Conservation (phyloP, 1,140 invertebrate genomes). For the Cydia amplana region DNA sequence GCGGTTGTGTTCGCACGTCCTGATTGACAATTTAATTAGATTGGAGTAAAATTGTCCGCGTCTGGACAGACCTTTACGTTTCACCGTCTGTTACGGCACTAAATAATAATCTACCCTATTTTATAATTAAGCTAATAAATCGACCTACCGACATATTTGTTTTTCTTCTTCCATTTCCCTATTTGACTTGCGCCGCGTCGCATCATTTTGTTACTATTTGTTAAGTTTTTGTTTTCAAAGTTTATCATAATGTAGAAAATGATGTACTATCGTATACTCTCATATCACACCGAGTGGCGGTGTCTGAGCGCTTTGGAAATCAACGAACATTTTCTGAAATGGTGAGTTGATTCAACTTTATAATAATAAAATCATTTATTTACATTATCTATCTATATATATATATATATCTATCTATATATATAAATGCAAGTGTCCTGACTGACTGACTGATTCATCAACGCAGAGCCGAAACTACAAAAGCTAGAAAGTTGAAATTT, state of each 20-base stretch:
- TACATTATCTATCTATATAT: too few relatives aligned
- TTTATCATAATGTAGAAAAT: neutral
- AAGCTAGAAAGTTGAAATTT: too few relatives aligned
- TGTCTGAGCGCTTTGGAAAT: neutral
- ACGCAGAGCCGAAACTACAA: too few relatives aligned
- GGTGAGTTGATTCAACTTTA: neutral
- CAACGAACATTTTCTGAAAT: neutral
- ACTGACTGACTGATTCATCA: too few relatives aligned
- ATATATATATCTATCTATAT: too few relatives aligned
- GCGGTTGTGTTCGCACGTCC: too few relatives aligned
- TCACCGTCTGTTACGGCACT: too few relatives aligned
- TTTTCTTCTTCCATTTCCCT: neutral
- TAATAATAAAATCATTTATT: too few relatives aligned
- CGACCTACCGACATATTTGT: neutral
- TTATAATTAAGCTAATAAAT: neutral
- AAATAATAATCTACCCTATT: neutral
- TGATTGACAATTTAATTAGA: too few relatives aligned
- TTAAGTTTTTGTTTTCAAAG: neutral
- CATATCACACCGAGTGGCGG: neutral
- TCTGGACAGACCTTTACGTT: too few relatives aligned
- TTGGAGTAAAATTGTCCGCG: too few relatives aligned
- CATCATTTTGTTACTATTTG: neutral
- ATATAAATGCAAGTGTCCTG: too few relatives aligned
- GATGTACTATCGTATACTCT: neutral
- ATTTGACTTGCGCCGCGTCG: neutral